Conservation (phyloP, 2,113 vertebrate species). For the Hucho hucho region DNA sequence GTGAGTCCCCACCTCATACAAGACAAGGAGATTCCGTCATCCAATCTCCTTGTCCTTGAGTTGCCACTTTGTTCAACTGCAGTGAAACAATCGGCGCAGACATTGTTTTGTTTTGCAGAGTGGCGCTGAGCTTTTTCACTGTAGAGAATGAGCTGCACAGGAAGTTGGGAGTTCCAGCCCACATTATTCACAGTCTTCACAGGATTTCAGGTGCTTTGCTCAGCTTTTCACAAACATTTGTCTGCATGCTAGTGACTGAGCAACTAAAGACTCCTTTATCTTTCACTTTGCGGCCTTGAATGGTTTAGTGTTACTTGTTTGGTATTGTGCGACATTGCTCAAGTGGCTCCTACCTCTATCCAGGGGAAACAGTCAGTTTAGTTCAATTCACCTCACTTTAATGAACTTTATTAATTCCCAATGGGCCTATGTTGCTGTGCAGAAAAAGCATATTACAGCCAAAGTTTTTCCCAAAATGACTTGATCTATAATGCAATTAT, state of each 20-base stretch:
- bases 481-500: not conserved
- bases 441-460: not conserved
- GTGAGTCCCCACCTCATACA: not conserved
- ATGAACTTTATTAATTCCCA: too few relatives aligned
- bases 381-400: too few relatives aligned
- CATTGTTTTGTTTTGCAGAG: not conserved
- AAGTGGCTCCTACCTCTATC: not conserved
- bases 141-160: slow-evolving; percentile 15
- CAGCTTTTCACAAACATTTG: slow-evolving; percentile 36
- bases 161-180: slow-evolving; percentile 23
- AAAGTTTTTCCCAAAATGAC: not conserved
- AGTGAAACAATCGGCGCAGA: not conserved
- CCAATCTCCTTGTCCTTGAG: not conserved
- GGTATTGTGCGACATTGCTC: not conserved
- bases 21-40: not conserved
- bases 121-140: not conserved
- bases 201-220: slow-evolving; percentile 28
- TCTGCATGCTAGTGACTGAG: not conserved
- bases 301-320: not conserved
- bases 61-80: slow-evolving; percentile 1
- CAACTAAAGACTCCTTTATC: not conserved
- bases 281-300: not conserved
- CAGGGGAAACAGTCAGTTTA: not conserved
- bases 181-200: slow-evolving; percentile 32
- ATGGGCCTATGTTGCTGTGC: not conserved